phyloP scores from a whole-genome alignment of 2,888 invertebrate species.

The Athalia rosae region DNA sequence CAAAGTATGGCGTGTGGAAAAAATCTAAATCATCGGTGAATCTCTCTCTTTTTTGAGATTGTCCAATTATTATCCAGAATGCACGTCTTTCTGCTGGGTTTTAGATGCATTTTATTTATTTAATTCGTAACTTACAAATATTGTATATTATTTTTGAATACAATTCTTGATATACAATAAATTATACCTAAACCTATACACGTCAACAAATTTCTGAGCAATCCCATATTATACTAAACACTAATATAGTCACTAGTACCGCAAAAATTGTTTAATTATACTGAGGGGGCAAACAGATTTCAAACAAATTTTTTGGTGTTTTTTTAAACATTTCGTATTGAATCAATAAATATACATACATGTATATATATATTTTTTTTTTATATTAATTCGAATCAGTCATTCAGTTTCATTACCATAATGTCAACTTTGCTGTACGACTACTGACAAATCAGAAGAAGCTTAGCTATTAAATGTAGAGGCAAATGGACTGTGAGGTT shows the following conservation, averaged over 20 bases:
- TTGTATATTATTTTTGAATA: constrained; percentile 73
- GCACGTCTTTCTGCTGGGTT: constrained; percentile 46
- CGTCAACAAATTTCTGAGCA: constrained; percentile 20
- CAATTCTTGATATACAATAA: constrained; percentile 67
- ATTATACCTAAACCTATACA: constrained; percentile 43
- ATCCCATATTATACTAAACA: constrained; percentile 29
- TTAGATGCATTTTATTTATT: constrained; percentile 72
- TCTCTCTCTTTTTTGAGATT: constrained; percentile 55
- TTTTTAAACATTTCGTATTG: neutral
- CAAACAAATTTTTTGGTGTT: neutral
- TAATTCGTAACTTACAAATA: constrained; percentile 66
- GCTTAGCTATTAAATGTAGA: too few relatives aligned
- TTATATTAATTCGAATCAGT: too few relatives aligned
- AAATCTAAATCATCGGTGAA: constrained; percentile 72
- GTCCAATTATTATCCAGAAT: constrained; percentile 55
- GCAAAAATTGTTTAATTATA: neutral
- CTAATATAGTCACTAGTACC: constrained; percentile 5
- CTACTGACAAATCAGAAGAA: too few relatives aligned
- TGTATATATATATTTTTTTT: too few relatives aligned
- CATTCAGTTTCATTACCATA: too few relatives aligned
- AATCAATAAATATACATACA: too few relatives aligned
- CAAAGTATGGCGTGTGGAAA: constrained; percentile 89
- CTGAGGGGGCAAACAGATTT: neutral
- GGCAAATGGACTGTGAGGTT: too few relatives aligned
- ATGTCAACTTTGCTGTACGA: too few relatives aligned